Evolutionary conservation across 1,140 invertebrate species (phyloP), one percentile per base, ranked within the genome.

Genomic region (Maconellicoccus hirsutus): DNA sequence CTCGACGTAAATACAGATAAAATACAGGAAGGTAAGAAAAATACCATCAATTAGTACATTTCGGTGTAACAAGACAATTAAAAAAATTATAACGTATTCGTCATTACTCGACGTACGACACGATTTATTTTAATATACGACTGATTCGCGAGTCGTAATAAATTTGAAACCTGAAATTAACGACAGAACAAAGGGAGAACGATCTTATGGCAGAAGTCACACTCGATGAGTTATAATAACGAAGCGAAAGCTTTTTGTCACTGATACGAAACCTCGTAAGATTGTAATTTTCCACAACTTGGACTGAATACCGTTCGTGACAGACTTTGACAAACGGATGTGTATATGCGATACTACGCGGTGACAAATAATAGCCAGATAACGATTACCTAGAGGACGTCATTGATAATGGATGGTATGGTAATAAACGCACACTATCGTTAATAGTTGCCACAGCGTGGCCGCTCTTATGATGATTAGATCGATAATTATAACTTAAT

Each of bases 171-270:
- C 42, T 52, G n/a, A 52, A 52, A 52, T 52, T 52, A 52, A 3
- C 42, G 16, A 52, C 33, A 52, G 10, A 16, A 52, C 42, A 52
- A 52, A 52, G 42, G 42, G 42, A 52, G 42, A 19, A 52, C 16
- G 16, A 52, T 52, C 42, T 52, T 52, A 52, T 52, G n/a, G n/a
- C 42, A 52, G 42, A 52, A 52, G 42, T 52, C 42, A 52, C 42
- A 52, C 42, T 52, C 42, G 42, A 52, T 16, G 42, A 19, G 42
- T 16, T 52, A 16, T 52, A 52, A 52, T 52, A 52, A 52, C 42
- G 42, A 52, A 52, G 42, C 42, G 42, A 52, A 52, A 52, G 42
- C 42, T 52, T 52, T 52, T 52, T 19, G 42, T 19, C 42, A 16
- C 12, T 8, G 42, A 52, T 52, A 52, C 16, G 42, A 52, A 52